Conservation (phyloP, 1,140 invertebrate species). For the Camponotus vicinus region DNA sequence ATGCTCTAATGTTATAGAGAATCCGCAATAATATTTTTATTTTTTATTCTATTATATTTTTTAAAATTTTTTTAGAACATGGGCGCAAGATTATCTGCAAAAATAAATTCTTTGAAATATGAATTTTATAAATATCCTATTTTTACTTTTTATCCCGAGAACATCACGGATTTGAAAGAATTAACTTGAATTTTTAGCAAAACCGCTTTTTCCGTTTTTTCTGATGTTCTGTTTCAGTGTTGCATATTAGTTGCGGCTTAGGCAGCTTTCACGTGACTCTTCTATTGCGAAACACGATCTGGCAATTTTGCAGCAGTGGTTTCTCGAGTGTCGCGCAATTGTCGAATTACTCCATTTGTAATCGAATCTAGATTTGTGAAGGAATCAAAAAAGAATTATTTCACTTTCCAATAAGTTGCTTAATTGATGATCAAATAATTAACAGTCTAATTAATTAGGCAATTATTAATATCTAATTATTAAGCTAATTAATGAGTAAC, state of each 20-base stretch:
- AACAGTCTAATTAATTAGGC: too few relatives aligned
- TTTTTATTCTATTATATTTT: neutral
- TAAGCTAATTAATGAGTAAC: too few relatives aligned
- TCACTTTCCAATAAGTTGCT: neutral
- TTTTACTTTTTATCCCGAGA: neutral
- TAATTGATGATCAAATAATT: neutral
- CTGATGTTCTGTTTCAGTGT: neutral
- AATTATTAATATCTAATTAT: too few relatives aligned
- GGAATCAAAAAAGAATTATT: neutral
- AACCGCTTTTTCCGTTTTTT: neutral
- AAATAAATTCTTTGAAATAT: neutral
- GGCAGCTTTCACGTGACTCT: conserved; percentile 1
- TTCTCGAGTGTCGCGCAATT: conserved; percentile 5
- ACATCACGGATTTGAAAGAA: neutral
- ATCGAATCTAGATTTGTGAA: conserved; percentile 12
- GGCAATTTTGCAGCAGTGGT: conserved; percentile 13
- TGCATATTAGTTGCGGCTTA: conserved; percentile 11
- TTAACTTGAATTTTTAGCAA: neutral
- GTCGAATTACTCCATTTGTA: neutral
- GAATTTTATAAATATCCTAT: neutral
- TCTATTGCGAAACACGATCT: conserved; percentile 27
- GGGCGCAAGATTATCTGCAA: neutral
- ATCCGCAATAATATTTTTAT: neutral
- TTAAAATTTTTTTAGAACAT: neutral
- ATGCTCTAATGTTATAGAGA: too few relatives aligned